Percentiles rank a stretch among this genome's conserved stretches.
Conservation (phyloP, 2,797 vertebrate genomes). For the Chelmon rostratus region DNA sequence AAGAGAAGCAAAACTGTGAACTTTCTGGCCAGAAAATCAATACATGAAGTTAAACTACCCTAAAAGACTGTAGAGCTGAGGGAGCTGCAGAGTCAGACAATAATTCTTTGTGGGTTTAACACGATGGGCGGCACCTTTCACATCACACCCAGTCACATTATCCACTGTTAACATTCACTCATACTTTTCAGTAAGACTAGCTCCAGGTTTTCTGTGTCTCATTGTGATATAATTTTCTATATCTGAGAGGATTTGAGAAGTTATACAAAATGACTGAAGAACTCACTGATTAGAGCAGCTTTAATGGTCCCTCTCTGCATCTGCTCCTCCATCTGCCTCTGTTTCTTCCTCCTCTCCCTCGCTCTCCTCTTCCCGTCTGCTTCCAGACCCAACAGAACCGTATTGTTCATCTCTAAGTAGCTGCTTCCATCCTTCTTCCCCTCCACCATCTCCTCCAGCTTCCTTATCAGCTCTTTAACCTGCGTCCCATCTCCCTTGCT, state of each 20-base stretch:
- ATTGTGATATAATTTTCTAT: background rate
- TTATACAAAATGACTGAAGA: background rate
- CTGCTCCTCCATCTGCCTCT: conserved; percentile 85
- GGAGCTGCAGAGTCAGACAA: background rate
- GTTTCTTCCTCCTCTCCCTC: conserved; percentile 85
- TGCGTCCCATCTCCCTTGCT: conserved; percentile 73
- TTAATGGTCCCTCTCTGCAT: conserved; percentile 80
- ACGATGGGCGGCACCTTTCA: background rate
- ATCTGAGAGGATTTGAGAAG: background rate
- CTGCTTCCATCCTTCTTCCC: conserved; percentile 45
- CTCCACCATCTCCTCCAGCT: conserved; percentile 79
- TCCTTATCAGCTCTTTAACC: conserved; percentile 80
- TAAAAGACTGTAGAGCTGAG: background rate
- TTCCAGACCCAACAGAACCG: conserved; percentile 70
- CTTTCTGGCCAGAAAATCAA: background rate
- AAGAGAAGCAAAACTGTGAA: background rate
- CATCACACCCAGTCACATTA: background rate
- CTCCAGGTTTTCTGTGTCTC: background rate
- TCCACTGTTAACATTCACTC: background rate
- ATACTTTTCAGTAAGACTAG: background rate
- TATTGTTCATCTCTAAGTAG: conserved; percentile 62
- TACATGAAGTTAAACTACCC: background rate
- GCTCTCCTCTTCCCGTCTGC: conserved; percentile 78
- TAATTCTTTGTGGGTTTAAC: background rate
- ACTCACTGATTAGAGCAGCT: conserved; percentile 80